Conservation (phyloP, 2,113 vertebrate genomes). For the Hepsetus odoe region DNA sequence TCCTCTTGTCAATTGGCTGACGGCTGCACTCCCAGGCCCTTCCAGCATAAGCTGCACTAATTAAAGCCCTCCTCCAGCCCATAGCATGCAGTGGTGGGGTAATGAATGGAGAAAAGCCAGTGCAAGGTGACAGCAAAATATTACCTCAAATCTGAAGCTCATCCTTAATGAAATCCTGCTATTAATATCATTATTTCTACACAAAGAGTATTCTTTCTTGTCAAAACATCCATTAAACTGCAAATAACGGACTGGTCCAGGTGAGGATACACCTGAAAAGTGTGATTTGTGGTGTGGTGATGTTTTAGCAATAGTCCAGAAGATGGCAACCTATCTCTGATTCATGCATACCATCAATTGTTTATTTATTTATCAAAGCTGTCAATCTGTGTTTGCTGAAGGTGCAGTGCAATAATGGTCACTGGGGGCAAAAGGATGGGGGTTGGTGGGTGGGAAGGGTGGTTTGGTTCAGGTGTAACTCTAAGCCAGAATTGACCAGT, state of each 20-base stretch:
- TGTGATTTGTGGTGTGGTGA: slow-evolving; percentile 65
- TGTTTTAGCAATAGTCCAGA: slow-evolving; percentile 78
- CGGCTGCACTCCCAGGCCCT: slow-evolving; percentile 39
- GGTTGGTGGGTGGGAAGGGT: no score
- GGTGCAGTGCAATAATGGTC: slow-evolving; percentile 60
- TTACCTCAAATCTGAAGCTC: slow-evolving; percentile 35
- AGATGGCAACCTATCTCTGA: slow-evolving; percentile 97
- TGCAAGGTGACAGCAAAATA: slow-evolving; percentile 44
- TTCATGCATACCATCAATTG: slow-evolving; percentile 55
- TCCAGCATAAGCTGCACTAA: slow-evolving; percentile 63
- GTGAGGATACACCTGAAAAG: slow-evolving; percentile 14
- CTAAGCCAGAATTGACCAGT: slow-evolving; percentile 57
- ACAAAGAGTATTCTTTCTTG: slow-evolving; percentile 37
- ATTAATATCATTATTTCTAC: slow-evolving; percentile 49
- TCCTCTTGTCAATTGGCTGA: slow-evolving; percentile 42
- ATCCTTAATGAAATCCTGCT: slow-evolving; percentile 24
- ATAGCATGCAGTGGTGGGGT: slow-evolving; percentile 51
- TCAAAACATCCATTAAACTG: slow-evolving; percentile 48
- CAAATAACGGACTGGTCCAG: slow-evolving; percentile 19
- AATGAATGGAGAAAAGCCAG: slow-evolving; percentile 33
- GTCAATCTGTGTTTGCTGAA: slow-evolving; percentile 53
- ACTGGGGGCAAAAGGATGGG: no score
- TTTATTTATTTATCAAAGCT: slow-evolving; percentile 65
- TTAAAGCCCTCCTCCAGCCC: slow-evolving; percentile 75
- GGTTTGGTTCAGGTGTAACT: slow-evolving; percentile 67